Evolutionary conservation across 1,140 invertebrate species (phyloP).

Genomic region (Heliothis subflexa): DNA sequence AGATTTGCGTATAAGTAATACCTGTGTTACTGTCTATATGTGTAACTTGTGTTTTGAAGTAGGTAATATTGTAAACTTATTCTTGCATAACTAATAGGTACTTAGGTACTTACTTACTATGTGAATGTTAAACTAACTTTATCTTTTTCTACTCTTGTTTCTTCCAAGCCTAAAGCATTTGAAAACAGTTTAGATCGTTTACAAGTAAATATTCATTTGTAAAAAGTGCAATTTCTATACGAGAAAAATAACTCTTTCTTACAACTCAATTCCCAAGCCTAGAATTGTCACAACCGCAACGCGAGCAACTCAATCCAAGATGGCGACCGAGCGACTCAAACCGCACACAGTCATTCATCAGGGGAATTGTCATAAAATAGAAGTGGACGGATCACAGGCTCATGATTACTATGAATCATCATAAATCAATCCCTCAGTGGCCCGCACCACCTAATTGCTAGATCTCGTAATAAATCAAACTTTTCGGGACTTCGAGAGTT

Average conservation of each 20-base stretch:
- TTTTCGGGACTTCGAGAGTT: conserved; percentile 58
- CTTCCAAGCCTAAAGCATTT: too few relatives aligned
- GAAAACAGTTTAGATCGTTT: too few relatives aligned
- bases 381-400: conserved; percentile 69
- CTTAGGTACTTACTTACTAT: background rate
- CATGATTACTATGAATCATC: conserved; percentile 79
- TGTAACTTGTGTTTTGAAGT: too few relatives aligned
- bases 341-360: conserved; percentile 67
- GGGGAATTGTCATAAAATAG: conserved; percentile 71
- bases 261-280: background rate
- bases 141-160: too few relatives aligned
- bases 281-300: conserved; percentile 59
- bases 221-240: background rate
- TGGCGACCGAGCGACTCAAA: conserved; percentile 61
- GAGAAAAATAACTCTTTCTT: background rate
- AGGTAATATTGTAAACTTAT: background rate
- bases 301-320: conserved; percentile 63
- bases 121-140: too few relatives aligned
- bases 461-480: conserved; percentile 79
- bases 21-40: too few relatives aligned
- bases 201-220: background rate
- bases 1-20: too few relatives aligned
- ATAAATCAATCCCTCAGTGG: conserved; percentile 80
- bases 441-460: conserved; percentile 79
- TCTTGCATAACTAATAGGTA: background rate